Percentiles rank a stretch among this genome's conserved stretches.
phyloP scores from a whole-genome alignment of 2,113 vertebrate species.

The Ptychochromis oligacanthus region DNA sequence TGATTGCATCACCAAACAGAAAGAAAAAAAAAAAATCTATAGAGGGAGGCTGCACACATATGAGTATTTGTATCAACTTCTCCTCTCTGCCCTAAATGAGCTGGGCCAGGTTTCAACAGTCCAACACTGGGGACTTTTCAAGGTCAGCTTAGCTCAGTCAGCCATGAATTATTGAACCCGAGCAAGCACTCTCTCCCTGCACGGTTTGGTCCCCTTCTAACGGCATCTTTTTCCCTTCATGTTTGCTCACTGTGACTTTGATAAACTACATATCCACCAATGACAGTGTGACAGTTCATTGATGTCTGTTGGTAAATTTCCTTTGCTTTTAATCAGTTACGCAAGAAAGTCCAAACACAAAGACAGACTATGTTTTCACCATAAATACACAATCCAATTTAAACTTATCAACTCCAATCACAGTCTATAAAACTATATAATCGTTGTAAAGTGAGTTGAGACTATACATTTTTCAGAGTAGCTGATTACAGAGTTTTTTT shows the following conservation, averaged over 20 bases:
- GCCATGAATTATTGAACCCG: constrained; percentile 79
- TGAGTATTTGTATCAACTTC: constrained; percentile 24
- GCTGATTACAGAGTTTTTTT: not conserved
- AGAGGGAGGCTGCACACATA: not conserved
- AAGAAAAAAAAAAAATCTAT: not conserved
- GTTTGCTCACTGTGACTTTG: not conserved
- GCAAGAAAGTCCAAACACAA: not conserved
- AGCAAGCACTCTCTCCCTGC: constrained; percentile 48
- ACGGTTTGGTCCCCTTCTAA: constrained; percentile 28
- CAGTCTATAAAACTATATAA: not conserved
- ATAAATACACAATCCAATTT: not conserved
- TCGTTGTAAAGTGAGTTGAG: not conserved
- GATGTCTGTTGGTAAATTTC: not conserved
- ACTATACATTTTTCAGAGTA: not conserved
- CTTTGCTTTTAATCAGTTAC: not conserved
- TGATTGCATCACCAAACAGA: not conserved
- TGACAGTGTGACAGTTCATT: not conserved
- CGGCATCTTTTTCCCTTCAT: not conserved
- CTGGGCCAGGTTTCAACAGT: constrained; percentile 60
- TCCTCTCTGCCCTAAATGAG: constrained; percentile 57
- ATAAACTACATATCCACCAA: constrained; percentile 6
- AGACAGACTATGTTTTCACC: not conserved
- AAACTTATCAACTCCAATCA: not conserved
- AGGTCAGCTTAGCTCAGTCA: constrained; percentile 73
- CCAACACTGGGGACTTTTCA: constrained; percentile 62